Percentiles rank a stretch among this genome's conserved stretches.
Evolutionary conservation across 1,140 invertebrate species (phyloP).

Genomic region (Bactericera cockerelli): DNA sequence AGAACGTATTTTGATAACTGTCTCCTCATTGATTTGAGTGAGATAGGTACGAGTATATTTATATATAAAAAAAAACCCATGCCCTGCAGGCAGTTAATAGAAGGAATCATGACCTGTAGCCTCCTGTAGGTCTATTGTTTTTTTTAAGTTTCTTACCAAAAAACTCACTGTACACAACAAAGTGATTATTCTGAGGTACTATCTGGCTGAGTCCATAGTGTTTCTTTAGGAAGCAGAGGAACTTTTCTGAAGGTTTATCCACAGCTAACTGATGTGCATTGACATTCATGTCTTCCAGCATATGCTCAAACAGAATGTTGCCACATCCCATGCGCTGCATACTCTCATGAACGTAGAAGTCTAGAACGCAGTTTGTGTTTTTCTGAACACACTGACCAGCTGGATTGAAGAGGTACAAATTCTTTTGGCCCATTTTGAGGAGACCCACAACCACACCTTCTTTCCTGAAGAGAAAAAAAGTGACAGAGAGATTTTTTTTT

Average conservation of each 20-base stretch:
- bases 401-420: slow-evolving; percentile 66
- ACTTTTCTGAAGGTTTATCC: slow-evolving; percentile 76
- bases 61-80: no score
- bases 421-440: slow-evolving; percentile 69
- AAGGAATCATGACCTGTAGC: no score
- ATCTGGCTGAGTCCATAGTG: slow-evolving; percentile 56
- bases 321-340: slow-evolving; percentile 63
- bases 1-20: no score
- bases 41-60: no score
- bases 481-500: slow-evolving; percentile 23
- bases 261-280: slow-evolving; percentile 61
- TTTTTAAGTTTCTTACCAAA: no score
- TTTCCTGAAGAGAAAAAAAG: slow-evolving; percentile 31
- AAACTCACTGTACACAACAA: slow-evolving; percentile 71
- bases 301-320: slow-evolving; percentile 57
- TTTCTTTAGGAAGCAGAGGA: slow-evolving; percentile 66
- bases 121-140: no score
- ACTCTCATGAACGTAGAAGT: slow-evolving; percentile 73
- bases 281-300: slow-evolving; percentile 60
- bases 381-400: slow-evolving; percentile 49
- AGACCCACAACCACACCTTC: slow-evolving; percentile 55
- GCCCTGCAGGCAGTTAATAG: no score
- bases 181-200: slow-evolving; percentile 74
- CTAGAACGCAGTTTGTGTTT: slow-evolving; percentile 60
- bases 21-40: no score